Percentiles rank a stretch among this genome's conserved stretches.
Conservation (phyloP, 2,888 invertebrate species). For the Pasiphila rectangulata region DNA sequence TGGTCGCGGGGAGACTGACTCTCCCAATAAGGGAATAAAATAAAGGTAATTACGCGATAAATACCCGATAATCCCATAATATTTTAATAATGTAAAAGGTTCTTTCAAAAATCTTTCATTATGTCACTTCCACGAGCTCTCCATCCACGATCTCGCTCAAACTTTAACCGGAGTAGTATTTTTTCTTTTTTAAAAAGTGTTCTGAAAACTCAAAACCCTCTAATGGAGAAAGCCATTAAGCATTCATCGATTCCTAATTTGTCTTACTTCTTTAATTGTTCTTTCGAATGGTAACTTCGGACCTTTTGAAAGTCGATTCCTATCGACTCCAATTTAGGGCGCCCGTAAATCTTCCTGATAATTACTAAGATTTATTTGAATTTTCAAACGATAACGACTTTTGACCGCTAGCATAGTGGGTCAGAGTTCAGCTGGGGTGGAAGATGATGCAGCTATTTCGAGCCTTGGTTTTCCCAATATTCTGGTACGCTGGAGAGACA, state of each 20-base stretch:
- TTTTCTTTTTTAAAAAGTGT: constrained; percentile 59
- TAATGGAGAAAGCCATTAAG: constrained; percentile 75
- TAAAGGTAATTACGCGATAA: no score
- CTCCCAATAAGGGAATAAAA: no score
- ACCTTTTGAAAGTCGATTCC: constrained; percentile 49
- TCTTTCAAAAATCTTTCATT: not conserved
- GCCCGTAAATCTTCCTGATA: constrained; percentile 57
- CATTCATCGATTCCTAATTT: constrained; percentile 77
- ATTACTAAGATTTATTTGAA: constrained; percentile 38
- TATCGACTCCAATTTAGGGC: constrained; percentile 55
- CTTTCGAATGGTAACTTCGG: constrained; percentile 59
- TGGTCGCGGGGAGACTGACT: no score
- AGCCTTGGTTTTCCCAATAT: no score
- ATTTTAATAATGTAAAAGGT: no score
- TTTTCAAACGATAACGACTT: constrained; percentile 14
- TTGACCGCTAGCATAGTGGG: no score
- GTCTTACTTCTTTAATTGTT: constrained; percentile 72
- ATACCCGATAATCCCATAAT: no score
- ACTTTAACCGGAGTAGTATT: constrained; percentile 66
- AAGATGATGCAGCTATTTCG: no score
- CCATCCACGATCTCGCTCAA: constrained; percentile 46
- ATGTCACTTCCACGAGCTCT: constrained; percentile 35
- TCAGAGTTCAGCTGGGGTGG: no score
- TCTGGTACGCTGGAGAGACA: no score
- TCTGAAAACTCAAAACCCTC: constrained; percentile 66